Base-by-base conservation (phyloP, 92 coral and sea anemone species). In the Epizoanthus fatuus region DNA sequence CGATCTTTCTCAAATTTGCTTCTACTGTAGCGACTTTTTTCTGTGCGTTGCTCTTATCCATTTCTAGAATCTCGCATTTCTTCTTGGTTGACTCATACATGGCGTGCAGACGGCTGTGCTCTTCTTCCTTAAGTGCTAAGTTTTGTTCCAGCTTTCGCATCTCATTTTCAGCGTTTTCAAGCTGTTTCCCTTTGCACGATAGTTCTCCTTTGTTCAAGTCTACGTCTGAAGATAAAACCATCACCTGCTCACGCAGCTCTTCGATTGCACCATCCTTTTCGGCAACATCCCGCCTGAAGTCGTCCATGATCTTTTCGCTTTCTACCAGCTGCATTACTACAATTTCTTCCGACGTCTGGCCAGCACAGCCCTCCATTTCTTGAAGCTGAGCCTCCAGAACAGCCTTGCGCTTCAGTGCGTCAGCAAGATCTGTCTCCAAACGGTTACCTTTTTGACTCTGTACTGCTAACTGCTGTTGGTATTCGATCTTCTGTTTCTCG, bases 181-280 rank as follows among this genome's bases (percentile, higher is more conserved):
- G 90, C 7, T 94, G 88, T 39, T 91, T 86, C 83, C 91, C 88
- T 86, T 85, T 92, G 81, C 89, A 92, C 56, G 66, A 81, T 0
- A 95, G 87, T 62, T 97, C 95, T 3, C 88, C 94, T 92, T 93
- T 95, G 40, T 90, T 89, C 57, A 91, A 91, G 65, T 97, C 96
- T 13, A 90, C 87, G 60, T 95, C 98, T 20, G 89, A 89, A 3
- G 90, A 75, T 54, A 95, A 90, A 38, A 93, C 91, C 89, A 93
- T 90, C 60, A 85, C 85, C 63, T 97, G 89, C 20, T 95, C 97
- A 9, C 91, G 91, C 32, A 97, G 83, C 83, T 93, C 95, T 77
- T 95, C 94, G 45, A 97, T 89, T 22, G 93, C 82, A 42, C 95
- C 92, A 69, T 95, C 98, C 65, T 93, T 97, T 32, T 95, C 99